phyloP scores from a whole-genome alignment of 1,140 invertebrate species.

The Acromyrmex charruanus region DNA sequence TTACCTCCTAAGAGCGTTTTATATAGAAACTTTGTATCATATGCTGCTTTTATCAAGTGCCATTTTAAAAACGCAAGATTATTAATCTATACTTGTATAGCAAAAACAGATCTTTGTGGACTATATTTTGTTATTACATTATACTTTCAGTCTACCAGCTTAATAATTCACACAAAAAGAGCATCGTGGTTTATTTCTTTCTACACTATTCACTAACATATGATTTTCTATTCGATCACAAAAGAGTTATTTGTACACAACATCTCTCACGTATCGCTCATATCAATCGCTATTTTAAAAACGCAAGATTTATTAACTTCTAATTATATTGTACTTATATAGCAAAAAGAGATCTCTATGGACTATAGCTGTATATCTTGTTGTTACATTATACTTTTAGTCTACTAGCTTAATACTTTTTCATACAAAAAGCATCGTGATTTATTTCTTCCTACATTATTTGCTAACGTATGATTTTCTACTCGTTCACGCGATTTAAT shows the following conservation, averaged over 20 bases:
- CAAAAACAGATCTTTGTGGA: neutral
- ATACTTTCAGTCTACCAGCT: constrained; percentile 8
- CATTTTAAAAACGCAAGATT: constrained; percentile 25
- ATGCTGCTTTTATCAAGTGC: constrained; percentile 13
- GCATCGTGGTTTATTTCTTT: too few species aligned
- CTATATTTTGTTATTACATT: neutral
- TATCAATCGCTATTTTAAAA: constrained; percentile 20
- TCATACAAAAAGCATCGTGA: constrained; percentile 20
- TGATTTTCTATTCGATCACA: constrained; percentile 38
- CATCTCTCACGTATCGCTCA: neutral
- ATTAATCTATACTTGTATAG: neutral
- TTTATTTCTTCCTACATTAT: constrained; percentile 4
- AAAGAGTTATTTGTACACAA: too few species aligned
- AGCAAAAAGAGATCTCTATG: neutral
- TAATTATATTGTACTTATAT: neutral
- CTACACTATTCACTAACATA: neutral
- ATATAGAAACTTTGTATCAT: constrained; percentile 6
- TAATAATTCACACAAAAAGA: constrained; percentile 32
- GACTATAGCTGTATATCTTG: neutral
- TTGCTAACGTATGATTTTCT: constrained; percentile 44
- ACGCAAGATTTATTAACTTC: constrained; percentile 40
- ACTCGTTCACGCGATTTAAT: constrained; percentile 44
- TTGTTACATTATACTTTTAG: constrained; percentile 22
- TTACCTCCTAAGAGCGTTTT: constrained; percentile 8
- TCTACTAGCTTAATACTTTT: constrained; percentile 17